phyloP scores from a whole-genome alignment of 2,797 vertebrate species.

The Peromyscus aztecus region DNA sequence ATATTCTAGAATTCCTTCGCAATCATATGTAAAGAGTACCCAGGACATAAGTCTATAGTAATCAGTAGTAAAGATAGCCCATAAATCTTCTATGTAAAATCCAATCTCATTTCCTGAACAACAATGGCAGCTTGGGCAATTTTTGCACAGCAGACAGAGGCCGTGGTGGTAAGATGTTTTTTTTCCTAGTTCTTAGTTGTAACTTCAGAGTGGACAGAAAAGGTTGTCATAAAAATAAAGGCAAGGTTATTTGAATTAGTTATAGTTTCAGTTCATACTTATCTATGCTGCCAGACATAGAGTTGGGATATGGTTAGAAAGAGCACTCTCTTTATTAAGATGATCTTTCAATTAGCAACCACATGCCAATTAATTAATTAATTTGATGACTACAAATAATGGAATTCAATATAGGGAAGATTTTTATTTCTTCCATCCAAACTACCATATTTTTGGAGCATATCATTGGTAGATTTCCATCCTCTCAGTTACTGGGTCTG shows the following conservation, averaged over 20 bases:
- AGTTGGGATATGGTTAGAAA: not conserved
- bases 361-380: slow-evolving; percentile 21
- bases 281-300: not conserved
- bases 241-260: not conserved
- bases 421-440: slow-evolving; percentile 35
- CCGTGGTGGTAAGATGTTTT: not conserved
- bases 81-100: slow-evolving; percentile 34
- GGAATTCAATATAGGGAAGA: slow-evolving; percentile 15
- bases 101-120: not conserved
- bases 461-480: slow-evolving; percentile 58
- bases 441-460: not conserved
- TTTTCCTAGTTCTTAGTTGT: not conserved
- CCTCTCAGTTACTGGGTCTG: slow-evolving; percentile 49
- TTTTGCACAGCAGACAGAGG: not conserved
- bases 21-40: not conserved
- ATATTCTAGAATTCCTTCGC: not conserved
- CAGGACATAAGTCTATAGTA: not conserved
- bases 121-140: not conserved
- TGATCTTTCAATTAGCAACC: slow-evolving; percentile 38
- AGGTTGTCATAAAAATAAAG: not conserved
- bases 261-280: not conserved
- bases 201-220: not conserved
- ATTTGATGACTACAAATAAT: slow-evolving; percentile 46
- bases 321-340: not conserved
- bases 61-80: not conserved